These are phyloP conservation scores for Knipowitschia caucasica DNA, from an alignment of 2,797 vertebrate species.

Conservation along the genomic window DNA sequence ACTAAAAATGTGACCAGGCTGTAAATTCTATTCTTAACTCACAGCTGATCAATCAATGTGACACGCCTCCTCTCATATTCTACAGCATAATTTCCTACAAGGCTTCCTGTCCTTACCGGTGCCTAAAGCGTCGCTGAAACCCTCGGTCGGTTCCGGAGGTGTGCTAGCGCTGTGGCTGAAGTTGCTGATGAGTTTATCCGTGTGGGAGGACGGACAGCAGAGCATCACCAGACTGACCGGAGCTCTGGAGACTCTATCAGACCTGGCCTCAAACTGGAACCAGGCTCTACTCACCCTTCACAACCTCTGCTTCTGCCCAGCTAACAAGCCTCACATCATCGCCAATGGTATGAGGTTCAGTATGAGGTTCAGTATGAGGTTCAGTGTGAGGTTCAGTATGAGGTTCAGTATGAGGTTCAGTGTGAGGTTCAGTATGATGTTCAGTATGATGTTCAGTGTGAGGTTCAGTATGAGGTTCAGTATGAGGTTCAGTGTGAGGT, in stretches of 20 bases:
- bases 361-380: too few relatives aligned
- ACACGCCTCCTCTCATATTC: constrained; percentile 2
- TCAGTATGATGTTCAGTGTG: too few relatives aligned
- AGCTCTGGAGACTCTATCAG: constrained; percentile 83
- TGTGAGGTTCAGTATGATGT: too few relatives aligned
- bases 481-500: too few relatives aligned
- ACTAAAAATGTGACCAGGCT: background rate
- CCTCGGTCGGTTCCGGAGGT: constrained; percentile 20
- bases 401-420: too few relatives aligned
- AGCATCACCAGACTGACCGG: constrained; percentile 86
- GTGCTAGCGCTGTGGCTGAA: constrained; percentile 83
- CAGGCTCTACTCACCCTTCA: constrained; percentile 85
- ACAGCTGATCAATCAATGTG: constrained; percentile 1
- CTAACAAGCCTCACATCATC: constrained; percentile 87
- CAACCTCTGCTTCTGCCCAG: constrained; percentile 89
- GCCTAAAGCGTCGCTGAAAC: constrained; percentile 74
- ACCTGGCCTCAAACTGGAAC: constrained; percentile 79
- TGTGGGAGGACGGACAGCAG: constrained; percentile 88
- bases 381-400: too few relatives aligned
- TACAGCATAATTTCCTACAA: constrained; percentile 93
- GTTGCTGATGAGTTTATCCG: constrained; percentile 85
- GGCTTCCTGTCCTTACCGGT: constrained; percentile 80
- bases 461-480: too few relatives aligned
- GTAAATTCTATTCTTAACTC: constrained; percentile 10
- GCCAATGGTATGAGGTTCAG: constrained; percentile 85